Evolutionary conservation across 2,888 invertebrate genomes (phyloP).

Genomic region (Plebejus anna): DNA sequence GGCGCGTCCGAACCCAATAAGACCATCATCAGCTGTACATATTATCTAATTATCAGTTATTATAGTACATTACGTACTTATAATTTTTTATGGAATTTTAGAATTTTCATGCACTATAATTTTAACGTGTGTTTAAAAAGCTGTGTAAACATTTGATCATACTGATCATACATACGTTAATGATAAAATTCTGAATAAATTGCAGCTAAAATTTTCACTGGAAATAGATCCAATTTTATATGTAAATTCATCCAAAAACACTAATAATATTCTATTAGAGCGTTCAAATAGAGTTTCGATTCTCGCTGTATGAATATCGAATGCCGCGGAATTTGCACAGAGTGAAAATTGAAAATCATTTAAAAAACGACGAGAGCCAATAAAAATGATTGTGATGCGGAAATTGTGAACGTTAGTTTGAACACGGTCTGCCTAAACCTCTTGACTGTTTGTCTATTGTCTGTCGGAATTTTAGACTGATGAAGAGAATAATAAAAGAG

Average conservation of each 20-base stretch:
- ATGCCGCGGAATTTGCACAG: not conserved
- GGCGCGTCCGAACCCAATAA: no score
- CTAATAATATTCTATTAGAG: constrained; percentile 20
- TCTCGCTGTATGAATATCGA: not conserved
- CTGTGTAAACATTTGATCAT: not conserved
- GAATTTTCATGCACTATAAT: no score
- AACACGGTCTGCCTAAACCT: not conserved
- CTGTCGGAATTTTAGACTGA: not conserved
- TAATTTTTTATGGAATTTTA: no score
- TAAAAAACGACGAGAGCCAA: not conserved
- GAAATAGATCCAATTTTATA: not conserved
- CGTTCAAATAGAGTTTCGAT: not conserved
- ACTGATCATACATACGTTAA: not conserved
- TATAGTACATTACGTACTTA: no score
- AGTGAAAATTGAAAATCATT: not conserved
- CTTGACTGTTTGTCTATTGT: not conserved
- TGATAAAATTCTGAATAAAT: not conserved
- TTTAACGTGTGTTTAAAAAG: not conserved
- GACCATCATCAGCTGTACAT: no score
- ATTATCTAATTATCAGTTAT: no score
- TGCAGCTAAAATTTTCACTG: not conserved
- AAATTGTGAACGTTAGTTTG: not conserved
- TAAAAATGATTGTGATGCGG: not conserved
- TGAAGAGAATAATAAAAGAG: not conserved
- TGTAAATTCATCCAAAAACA: not conserved